A percentile compares a stretch with the other conserved stretches of the same genome.
phyloP scores from a whole-genome alignment of 2,888 invertebrate genomes.

The Aphrophora alni region DNA sequence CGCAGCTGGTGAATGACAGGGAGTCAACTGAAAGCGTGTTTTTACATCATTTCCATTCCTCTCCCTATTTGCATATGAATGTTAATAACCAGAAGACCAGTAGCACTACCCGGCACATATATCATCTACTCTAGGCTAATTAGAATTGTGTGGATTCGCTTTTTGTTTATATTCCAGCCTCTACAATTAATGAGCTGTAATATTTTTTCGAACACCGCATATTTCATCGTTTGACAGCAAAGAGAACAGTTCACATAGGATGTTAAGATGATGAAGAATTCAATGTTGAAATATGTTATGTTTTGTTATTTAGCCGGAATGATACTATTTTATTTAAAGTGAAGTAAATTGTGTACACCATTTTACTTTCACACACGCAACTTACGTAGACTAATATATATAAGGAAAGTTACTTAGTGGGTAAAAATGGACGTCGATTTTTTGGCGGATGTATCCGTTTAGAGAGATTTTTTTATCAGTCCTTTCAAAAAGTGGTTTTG shows the following conservation, averaged over 20 bases:
- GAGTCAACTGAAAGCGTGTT: background rate
- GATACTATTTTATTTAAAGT: too few species aligned
- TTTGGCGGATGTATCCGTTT: too few species aligned
- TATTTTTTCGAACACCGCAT: background rate
- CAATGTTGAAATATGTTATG: too few species aligned
- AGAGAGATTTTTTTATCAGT: too few species aligned
- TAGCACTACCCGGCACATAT: conserved; percentile 21
- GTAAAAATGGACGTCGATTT: too few species aligned
- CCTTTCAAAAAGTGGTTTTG: too few species aligned
- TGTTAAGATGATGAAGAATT: too few species aligned
- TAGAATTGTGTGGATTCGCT: conserved; percentile 1
- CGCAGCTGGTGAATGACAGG: background rate
- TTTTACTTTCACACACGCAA: too few species aligned
- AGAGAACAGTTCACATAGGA: background rate
- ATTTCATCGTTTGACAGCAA: conserved; percentile 1
- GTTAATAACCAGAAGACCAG: conserved; percentile 30
- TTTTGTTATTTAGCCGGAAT: too few species aligned
- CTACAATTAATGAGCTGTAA: background rate
- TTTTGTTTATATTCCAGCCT: background rate
- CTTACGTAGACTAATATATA: too few species aligned
- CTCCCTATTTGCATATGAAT: conserved; percentile 33
- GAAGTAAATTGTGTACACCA: too few species aligned
- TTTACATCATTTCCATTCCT: background rate
- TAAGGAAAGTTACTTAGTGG: too few species aligned
- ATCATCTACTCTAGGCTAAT: background rate